Percentiles rank a stretch among this genome's conserved stretches.
Evolutionary conservation across 2,113 vertebrate species (phyloP).

Genomic region (Daubentonia madagascariensis): DNA sequence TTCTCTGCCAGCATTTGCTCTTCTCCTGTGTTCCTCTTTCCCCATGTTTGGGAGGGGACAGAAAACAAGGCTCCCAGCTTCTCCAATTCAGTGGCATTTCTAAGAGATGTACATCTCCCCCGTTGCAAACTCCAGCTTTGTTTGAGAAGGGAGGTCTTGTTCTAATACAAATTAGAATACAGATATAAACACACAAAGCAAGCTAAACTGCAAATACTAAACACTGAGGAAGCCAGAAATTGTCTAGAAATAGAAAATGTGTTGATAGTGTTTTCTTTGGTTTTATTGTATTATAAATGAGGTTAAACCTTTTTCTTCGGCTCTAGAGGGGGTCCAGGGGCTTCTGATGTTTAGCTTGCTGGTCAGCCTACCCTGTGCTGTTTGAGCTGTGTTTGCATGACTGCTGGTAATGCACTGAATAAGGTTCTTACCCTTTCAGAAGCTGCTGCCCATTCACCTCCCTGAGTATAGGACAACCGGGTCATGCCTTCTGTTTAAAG

Average conservation of each 20-base stretch:
- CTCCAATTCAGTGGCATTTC: background rate
- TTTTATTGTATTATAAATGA: background rate
- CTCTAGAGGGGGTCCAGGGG: background rate
- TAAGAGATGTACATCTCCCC: background rate
- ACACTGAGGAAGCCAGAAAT: background rate
- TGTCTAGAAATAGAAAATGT: background rate
- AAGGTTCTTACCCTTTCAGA: background rate
- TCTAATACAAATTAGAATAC: background rate
- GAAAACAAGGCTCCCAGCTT: background rate
- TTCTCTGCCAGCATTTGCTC: background rate
- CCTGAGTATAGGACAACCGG: background rate
- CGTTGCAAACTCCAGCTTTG: background rate
- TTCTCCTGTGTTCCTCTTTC: background rate
- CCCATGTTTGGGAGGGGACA: background rate
- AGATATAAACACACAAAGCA: background rate
- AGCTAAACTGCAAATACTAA: background rate
- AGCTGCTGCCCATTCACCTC: background rate
- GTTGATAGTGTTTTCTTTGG: background rate
- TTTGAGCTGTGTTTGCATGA: background rate
- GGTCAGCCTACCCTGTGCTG: fast-evolving
- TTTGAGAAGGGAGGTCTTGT: background rate
- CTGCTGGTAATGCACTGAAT: too few species aligned
- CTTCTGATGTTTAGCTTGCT: background rate
- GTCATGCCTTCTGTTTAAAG: background rate
- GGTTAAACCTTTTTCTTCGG: background rate